These are phyloP conservation scores for Listrodromus nycthemerus DNA, from an alignment of 2,888 invertebrate genomes.

Conservation along the genomic window DNA sequence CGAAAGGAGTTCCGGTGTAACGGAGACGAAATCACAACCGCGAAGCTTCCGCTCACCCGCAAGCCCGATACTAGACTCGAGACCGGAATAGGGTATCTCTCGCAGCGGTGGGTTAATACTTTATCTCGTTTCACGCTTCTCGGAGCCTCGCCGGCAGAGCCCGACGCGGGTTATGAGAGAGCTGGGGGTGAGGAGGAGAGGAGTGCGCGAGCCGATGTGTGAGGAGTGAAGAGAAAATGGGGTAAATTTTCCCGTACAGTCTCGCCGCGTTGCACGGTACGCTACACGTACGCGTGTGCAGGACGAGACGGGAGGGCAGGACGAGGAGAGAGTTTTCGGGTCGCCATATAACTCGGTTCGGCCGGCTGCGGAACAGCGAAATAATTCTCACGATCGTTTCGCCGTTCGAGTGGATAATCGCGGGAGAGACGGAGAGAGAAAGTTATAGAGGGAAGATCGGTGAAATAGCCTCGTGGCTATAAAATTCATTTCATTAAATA, in stretches of 20 bases:
- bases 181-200: conserved; percentile 23
- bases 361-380: conserved; percentile 64
- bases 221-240: conserved; percentile 45
- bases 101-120: conserved; percentile 66
- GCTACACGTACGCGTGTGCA: not conserved
- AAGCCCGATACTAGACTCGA: conserved; percentile 41
- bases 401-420: conserved; percentile 77
- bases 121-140: conserved; percentile 75
- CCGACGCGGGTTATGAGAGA: conserved; percentile 62
- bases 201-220: conserved; percentile 26
- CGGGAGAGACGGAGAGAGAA: conserved; percentile 54
- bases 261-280: conserved; percentile 18
- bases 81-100: conserved; percentile 60
- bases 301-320: conserved; percentile 38
- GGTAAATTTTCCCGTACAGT: conserved; percentile 45
- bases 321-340: conserved; percentile 58
- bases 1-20: conserved; percentile 12
- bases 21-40: conserved; percentile 50
- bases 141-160: conserved; percentile 67
- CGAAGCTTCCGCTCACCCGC: conserved; percentile 21
- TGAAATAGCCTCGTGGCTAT: conserved; percentile 32
- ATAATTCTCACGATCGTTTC: conserved; percentile 75
- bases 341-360: conserved; percentile 61
- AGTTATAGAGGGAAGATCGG: conserved; percentile 33
- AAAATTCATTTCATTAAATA: not conserved